A percentile compares a stretch with the other conserved stretches of the same genome.
phyloP scores from a whole-genome alignment of 2,888 invertebrate species.

The Drosophila histrio region DNA sequence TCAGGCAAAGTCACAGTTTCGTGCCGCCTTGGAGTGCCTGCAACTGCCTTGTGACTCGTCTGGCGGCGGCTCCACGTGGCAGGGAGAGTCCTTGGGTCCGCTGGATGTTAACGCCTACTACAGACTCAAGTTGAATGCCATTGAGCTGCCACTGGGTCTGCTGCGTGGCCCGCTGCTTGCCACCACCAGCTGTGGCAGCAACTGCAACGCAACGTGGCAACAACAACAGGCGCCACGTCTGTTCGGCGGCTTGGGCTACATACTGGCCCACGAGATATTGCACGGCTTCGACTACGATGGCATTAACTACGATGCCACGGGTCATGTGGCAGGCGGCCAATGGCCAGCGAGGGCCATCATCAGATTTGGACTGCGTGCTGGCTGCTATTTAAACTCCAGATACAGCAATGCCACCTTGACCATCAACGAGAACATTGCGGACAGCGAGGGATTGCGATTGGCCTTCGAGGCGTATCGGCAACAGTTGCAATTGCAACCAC shows the following conservation, averaged over 20 bases:
- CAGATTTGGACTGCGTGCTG: conserved; percentile 72
- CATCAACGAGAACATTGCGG: conserved; percentile 82
- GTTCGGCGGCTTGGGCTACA: conserved; percentile 74
- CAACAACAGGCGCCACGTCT: conserved; percentile 41
- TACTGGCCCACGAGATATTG: conserved; percentile 80
- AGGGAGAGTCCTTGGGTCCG: conserved; percentile 54
- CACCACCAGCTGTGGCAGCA: neutral
- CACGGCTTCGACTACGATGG: conserved; percentile 83
- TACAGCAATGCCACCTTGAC: conserved; percentile 69
- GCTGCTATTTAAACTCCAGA: conserved; percentile 72
- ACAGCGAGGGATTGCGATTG: conserved; percentile 80
- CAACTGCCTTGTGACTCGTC: conserved; percentile 33
- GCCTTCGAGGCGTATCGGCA: conserved; percentile 67
- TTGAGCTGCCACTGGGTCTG: conserved; percentile 80
- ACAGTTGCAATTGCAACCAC: conserved; percentile 15
- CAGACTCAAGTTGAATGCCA: conserved; percentile 72
- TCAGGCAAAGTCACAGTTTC: conserved; percentile 40
- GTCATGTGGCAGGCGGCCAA: conserved; percentile 59
- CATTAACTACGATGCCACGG: conserved; percentile 78
- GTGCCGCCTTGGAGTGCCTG: conserved; percentile 36
- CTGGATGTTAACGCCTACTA: conserved; percentile 82
- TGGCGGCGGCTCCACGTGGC: neutral
- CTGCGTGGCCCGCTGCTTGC: conserved; percentile 68
- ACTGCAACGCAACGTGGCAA: conserved; percentile 6
- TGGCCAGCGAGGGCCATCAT: conserved; percentile 79